Evolutionary conservation across 2,797 vertebrate genomes (phyloP).

Genomic region (Phoxinus dragarum): DNA sequence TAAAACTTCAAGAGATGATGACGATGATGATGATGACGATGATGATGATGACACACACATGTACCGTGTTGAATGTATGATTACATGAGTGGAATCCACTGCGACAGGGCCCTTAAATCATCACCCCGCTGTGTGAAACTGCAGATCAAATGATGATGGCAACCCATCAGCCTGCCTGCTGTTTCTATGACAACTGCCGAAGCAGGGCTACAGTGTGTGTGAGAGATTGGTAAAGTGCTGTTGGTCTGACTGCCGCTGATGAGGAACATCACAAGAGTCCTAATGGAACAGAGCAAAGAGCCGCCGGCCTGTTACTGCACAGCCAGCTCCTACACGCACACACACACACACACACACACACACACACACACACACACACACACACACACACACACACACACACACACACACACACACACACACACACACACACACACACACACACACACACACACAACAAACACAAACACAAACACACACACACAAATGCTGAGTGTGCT

Average conservation of each 20-base stretch:
- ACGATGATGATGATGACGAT: conserved; percentile 25
- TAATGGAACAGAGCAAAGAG: conserved; percentile 36
- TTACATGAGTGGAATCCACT: conserved; percentile 47
- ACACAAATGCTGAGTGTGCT: not conserved
- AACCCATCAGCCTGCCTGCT: conserved; percentile 46
- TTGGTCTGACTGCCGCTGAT: conserved; percentile 35
- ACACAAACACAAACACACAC: conserved; percentile 12
- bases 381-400: conserved; percentile 21
- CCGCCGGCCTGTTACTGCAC: not conserved
- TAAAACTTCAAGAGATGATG: conserved; percentile 16
- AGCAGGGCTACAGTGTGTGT: conserved; percentile 18
- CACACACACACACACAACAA: conserved; percentile 6
- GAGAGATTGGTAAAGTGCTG: conserved; percentile 39
- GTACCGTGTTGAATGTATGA: conserved; percentile 26
- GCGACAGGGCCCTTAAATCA: conserved; percentile 49
- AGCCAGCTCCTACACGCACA: conserved; percentile 3
- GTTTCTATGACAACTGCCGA: conserved; percentile 58
- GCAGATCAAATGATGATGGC: conserved; percentile 54
- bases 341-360: conserved; percentile 11
- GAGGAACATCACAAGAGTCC: conserved; percentile 41
- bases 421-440: conserved; percentile 20
- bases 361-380: conserved; percentile 8
- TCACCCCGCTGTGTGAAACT: conserved; percentile 49
- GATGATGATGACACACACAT: conserved; percentile 25
- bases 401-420: conserved; percentile 22